A percentile compares a stretch with the other conserved stretches of the same genome.
Conservation (phyloP, 2,888 invertebrate genomes). For the Drosophila sordidula region DNA sequence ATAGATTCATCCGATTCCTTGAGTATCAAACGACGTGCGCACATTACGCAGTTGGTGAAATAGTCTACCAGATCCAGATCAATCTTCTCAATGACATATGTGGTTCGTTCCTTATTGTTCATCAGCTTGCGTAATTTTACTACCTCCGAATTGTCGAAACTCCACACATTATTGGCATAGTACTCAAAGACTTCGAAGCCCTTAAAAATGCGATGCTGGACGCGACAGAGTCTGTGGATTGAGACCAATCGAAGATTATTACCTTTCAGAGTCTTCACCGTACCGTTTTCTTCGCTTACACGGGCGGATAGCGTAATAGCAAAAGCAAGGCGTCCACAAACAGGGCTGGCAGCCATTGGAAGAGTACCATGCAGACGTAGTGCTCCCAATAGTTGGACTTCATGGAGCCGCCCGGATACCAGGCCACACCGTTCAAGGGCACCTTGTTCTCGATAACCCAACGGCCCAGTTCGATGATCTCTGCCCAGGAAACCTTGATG, state of each 20-base stretch:
- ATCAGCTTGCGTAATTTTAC: slow-evolving; percentile 87
- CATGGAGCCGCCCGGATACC: slow-evolving; percentile 96
- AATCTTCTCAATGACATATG: slow-evolving; percentile 89
- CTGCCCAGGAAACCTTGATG: slow-evolving; percentile 94
- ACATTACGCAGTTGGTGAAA: slow-evolving; percentile 92
- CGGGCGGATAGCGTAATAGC: slow-evolving; percentile 93
- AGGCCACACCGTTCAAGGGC: slow-evolving; percentile 94
- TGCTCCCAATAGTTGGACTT: slow-evolving; percentile 91
- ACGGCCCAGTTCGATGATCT: slow-evolving; percentile 92
- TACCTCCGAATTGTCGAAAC: slow-evolving; percentile 91
- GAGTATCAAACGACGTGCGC: slow-evolving; percentile 92
- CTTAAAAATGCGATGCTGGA: slow-evolving; percentile 93
- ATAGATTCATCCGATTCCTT: slow-evolving; percentile 93
- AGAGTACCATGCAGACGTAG: slow-evolving; percentile 92
- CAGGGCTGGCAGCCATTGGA: slow-evolving; percentile 96
- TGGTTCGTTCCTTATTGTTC: slow-evolving; percentile 88
- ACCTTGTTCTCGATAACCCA: slow-evolving; percentile 91
- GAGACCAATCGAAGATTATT: not conserved
- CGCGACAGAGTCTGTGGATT: slow-evolving; percentile 89
- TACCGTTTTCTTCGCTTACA: slow-evolving; percentile 87
- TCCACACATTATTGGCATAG: slow-evolving; percentile 97
- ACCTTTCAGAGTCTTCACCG: not conserved
- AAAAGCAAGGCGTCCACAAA: slow-evolving; percentile 92
- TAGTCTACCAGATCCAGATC: slow-evolving; percentile 92
- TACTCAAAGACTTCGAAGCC: slow-evolving; percentile 96